Evolutionary conservation across 2,888 invertebrate species (phyloP).

Genomic region (Steinernema hermaphroditum): DNA sequence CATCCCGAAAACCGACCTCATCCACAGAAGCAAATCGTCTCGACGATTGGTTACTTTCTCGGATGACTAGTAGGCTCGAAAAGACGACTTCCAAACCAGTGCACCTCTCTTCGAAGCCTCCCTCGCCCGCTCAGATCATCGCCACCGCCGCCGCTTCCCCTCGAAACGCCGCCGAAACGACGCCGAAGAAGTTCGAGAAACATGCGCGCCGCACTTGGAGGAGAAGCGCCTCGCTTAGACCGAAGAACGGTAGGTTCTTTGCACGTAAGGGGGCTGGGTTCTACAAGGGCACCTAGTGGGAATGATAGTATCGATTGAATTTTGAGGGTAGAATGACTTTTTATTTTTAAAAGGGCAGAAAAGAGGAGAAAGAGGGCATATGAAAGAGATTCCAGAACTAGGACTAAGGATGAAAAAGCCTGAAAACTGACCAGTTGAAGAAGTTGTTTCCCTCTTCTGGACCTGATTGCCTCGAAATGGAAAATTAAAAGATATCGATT

Average conservation of each 20-base stretch:
- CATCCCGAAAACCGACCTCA: neutral
- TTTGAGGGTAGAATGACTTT: too few species aligned
- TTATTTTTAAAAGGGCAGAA: too few species aligned
- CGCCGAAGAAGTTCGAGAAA: slow-evolving; percentile 27
- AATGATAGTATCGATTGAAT: too few species aligned
- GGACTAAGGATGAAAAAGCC: too few species aligned
- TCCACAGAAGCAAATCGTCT: neutral
- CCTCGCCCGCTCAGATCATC: neutral
- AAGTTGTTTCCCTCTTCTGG: too few species aligned
- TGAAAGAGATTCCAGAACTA: too few species aligned
- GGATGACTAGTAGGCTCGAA: slow-evolving; percentile 26
- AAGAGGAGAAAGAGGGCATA: too few species aligned
- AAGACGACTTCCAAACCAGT: neutral
- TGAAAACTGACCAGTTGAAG: too few species aligned
- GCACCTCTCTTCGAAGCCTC: slow-evolving; percentile 20
- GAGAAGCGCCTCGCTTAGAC: neutral
- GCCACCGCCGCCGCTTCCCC: slow-evolving; percentile 1
- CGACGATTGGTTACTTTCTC: slow-evolving; percentile 4
- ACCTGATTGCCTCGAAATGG: too few species aligned
- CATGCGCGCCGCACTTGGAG: slow-evolving; percentile 22
- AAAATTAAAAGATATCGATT: too few species aligned
- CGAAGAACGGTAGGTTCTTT: neutral
- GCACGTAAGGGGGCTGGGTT: too few species aligned
- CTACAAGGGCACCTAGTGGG: too few species aligned
- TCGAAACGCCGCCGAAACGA: slow-evolving; percentile 14